Evolutionary conservation across 2,888 invertebrate species (phyloP), one percentile per base, ranked within the genome.

Genomic region (Pandemis corylana): DNA sequence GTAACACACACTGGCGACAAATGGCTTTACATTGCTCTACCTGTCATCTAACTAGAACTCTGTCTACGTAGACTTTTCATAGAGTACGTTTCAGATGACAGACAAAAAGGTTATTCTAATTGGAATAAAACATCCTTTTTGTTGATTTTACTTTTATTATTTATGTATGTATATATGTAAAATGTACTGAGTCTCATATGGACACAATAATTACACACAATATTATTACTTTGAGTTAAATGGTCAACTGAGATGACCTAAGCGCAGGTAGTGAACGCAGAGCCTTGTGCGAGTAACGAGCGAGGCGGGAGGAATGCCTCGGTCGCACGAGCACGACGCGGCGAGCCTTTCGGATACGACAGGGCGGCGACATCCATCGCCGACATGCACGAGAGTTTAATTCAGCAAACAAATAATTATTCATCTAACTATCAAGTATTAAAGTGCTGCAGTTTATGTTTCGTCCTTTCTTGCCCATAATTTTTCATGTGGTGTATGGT

Each of bases 321-420:
- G 80, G 79, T 71, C 84, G 84, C 91, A 91, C 90, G 90, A 75
- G 84, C 91, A 91, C 90, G 90, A 75, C 70, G 61, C 62, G 13
- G 67, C 71, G 46, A 53, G 69, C 73, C 69, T 59, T 59, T 61
- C 42, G 7, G 28, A 53, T 44, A 72, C 72, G 53, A n/a, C 42
- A 42, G 56, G 49, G 66, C 64, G 66, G 44, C 66, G 44, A 20
- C 69, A 65, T 70, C 44, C 28, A 36, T 51, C 66, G 51, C 59
- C 28, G 28, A 36, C 28, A 36, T 46, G 46, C 46, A 46, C 12
- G 12, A 46, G 12, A 0, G 12, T 46, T 12, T 46, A 46, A 12
- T 46, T 12, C 10, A 46, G 12, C 12, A 12, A 46, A 46, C 12
- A 46, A 46, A 46, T 36, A 36, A 36, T 36, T 36, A 36, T 36